Conservation (phyloP, 1,140 invertebrate genomes). For the Argopecten irradians region DNA sequence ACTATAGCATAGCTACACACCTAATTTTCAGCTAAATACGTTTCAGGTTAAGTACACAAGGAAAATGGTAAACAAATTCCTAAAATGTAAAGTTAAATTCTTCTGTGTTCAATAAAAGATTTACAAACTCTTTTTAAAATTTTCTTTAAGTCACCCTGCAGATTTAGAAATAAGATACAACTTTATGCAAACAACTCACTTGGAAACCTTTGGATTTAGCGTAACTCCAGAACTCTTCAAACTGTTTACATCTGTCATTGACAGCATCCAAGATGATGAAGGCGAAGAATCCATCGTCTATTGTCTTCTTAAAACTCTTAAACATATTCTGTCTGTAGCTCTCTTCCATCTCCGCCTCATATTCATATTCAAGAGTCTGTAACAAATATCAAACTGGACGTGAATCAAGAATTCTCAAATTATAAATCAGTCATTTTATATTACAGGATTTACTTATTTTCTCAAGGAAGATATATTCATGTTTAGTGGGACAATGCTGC, state of each 20-base stretch:
- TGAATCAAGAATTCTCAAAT: slow-evolving; percentile 24
- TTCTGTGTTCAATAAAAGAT: neutral
- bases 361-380: slow-evolving; percentile 93
- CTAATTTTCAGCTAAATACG: too few species aligned
- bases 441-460: too few species aligned
- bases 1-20: too few species aligned
- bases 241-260: slow-evolving; percentile 83
- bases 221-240: slow-evolving; percentile 92
- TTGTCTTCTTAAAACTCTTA: slow-evolving; percentile 94
- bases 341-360: slow-evolving; percentile 89
- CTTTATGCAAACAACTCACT: slow-evolving; percentile 79
- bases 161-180: neutral
- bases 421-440: neutral
- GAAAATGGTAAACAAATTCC: too few species aligned
- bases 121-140: neutral
- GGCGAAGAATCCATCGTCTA: slow-evolving; percentile 93
- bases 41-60: too few species aligned
- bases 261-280: slow-evolving; percentile 94
- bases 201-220: slow-evolving; percentile 93
- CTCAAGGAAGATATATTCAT: too few species aligned
- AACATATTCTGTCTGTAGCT: slow-evolving; percentile 88
- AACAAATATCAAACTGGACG: slow-evolving; percentile 27
- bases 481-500: too few species aligned
- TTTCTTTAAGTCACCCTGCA: neutral
- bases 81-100: neutral